These are phyloP conservation scores for Procavia capensis DNA, from an alignment of 2,113 vertebrate species.

Conservation along the genomic window DNA sequence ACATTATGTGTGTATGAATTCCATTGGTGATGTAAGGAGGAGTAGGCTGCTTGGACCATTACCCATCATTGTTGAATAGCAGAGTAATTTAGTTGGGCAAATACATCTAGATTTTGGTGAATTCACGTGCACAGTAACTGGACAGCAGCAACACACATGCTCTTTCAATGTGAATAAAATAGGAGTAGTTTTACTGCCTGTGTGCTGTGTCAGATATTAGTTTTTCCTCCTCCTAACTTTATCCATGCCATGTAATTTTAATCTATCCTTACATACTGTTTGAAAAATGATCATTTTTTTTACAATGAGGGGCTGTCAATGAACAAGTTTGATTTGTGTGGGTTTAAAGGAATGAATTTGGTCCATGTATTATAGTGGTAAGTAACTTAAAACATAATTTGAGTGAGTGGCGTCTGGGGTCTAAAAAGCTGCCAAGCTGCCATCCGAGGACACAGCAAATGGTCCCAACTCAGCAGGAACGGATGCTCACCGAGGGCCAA, in stretches of 20 bases:
- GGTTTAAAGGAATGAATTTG: constrained; percentile 28
- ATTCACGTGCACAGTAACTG: constrained; percentile 52
- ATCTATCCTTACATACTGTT: neutral
- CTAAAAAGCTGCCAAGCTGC: too few species aligned
- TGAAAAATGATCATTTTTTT: neutral
- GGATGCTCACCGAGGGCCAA: too few species aligned
- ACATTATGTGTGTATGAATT: constrained; percentile 63
- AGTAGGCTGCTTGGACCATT: constrained; percentile 64
- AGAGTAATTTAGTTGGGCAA: constrained; percentile 76
- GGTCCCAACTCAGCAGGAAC: too few species aligned
- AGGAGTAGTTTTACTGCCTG: neutral
- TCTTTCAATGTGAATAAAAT: constrained; percentile 39
- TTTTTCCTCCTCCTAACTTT: neutral
- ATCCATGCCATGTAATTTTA: constrained; percentile 11
- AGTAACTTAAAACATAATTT: constrained; percentile 45
- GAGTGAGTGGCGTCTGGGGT: too few species aligned
- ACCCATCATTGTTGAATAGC: constrained; percentile 69
- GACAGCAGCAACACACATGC: constrained; percentile 1
- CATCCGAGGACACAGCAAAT: too few species aligned
- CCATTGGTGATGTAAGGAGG: constrained; percentile 53
- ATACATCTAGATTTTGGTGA: constrained; percentile 30
- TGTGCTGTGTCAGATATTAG: neutral
- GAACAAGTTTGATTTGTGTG: neutral
- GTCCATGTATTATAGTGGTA: neutral
- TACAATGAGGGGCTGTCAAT: too few species aligned